Conservation (phyloP, 35 echinoderm and acorn worm species). For the Ophiothrix spiculata region DNA sequence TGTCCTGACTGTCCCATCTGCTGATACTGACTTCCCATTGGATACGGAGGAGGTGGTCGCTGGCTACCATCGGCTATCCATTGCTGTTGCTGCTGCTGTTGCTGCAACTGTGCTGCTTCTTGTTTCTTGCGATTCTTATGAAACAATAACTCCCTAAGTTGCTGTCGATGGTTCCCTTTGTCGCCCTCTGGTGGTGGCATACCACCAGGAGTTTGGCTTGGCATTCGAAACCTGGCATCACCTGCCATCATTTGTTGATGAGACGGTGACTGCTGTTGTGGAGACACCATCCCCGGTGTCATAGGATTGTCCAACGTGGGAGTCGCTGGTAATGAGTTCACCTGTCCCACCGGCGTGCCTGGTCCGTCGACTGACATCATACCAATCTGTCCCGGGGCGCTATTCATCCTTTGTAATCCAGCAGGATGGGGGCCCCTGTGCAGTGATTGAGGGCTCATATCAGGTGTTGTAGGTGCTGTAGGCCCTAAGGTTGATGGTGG, state of each 20-base stretch:
- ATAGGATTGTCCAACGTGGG: constrained; percentile 44
- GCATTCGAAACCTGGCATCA: background rate
- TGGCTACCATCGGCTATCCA: constrained; percentile 63
- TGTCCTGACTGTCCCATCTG: background rate
- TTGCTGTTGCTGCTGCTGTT: constrained; percentile 53
- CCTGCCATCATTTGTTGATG: background rate
- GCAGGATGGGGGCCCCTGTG: constrained; percentile 8
- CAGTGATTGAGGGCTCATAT: background rate
- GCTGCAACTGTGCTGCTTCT: constrained; percentile 37
- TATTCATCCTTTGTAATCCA: constrained; percentile 31
- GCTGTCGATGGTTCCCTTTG: constrained; percentile 58
- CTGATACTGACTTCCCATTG: constrained; percentile 36
- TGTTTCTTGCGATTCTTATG: constrained; percentile 33
- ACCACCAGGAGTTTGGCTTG: constrained; percentile 14
- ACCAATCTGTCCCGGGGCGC: constrained; percentile 17
- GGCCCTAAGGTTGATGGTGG: constrained; percentile 27
- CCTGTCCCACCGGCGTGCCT: constrained; percentile 32
- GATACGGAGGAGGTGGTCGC: constrained; percentile 92
- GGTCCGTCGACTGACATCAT: constrained; percentile 31
- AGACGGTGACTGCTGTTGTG: constrained; percentile 41
- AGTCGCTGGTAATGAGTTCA: constrained; percentile 14
- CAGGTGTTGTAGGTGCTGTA: constrained; percentile 17
- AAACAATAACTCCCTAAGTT: constrained; percentile 65
- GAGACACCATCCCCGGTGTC: background rate
- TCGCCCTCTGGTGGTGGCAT: constrained; percentile 21